These are phyloP conservation scores for Patella caerulea DNA, from an alignment of 2,888 invertebrate genomes.

Conservation along the genomic window DNA sequence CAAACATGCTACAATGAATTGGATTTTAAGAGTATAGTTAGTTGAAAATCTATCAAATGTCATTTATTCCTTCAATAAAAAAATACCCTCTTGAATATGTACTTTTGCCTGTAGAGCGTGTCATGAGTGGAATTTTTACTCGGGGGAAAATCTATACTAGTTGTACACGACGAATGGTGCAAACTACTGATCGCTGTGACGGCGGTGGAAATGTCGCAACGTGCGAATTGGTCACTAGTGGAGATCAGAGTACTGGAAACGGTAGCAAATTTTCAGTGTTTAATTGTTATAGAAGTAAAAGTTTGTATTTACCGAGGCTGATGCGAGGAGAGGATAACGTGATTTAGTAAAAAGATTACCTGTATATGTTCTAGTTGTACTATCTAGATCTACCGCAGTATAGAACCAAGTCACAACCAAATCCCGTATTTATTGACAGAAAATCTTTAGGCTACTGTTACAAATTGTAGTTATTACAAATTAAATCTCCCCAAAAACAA, in stretches of 20 bases:
- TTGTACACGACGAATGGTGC: too few relatives aligned
- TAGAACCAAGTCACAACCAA: too few relatives aligned
- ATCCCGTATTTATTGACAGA: too few relatives aligned
- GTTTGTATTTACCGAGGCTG: background rate
- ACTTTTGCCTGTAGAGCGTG: background rate
- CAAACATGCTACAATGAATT: conserved; percentile 1
- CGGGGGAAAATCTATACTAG: too few relatives aligned
- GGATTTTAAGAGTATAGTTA: background rate
- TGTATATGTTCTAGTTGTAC: background rate
- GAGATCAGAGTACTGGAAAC: background rate
- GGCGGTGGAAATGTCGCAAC: background rate
- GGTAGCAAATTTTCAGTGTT: background rate
- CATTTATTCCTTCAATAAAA: conserved; percentile 3
- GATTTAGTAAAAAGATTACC: too few relatives aligned
- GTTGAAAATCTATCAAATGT: conserved; percentile 7
- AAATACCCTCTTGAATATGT: conserved; percentile 4
- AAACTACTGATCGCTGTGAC: background rate
- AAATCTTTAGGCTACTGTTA: too few relatives aligned
- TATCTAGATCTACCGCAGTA: conserved; percentile 6
- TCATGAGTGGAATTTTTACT: background rate
- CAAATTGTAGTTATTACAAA: too few relatives aligned
- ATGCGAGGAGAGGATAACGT: too few relatives aligned
- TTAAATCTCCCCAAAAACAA: too few relatives aligned
- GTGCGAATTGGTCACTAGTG: background rate
- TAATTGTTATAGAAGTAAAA: conserved; percentile 5